Percentiles rank a stretch among this genome's conserved stretches.
These are phyloP conservation scores for Drosophila truncata DNA, from an alignment of 1,140 invertebrate genomes.

Conservation along the genomic window DNA sequence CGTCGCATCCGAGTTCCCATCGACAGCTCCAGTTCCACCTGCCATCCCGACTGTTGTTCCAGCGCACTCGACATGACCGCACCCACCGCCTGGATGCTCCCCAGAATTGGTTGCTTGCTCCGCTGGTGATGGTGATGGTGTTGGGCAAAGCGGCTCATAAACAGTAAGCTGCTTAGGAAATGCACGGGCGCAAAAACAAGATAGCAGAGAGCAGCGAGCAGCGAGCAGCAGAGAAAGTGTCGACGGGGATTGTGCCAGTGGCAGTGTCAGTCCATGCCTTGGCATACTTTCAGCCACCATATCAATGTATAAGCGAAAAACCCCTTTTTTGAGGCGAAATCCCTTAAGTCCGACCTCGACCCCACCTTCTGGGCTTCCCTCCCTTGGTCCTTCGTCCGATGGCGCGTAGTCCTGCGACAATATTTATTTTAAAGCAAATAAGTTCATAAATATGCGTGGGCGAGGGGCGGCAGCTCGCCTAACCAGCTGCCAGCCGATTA, in stretches of 20 bases:
- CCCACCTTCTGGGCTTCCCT: neutral
- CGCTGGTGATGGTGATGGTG: constrained; percentile 25
- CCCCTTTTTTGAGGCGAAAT: constrained; percentile 62
- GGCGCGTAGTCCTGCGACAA: constrained; percentile 36
- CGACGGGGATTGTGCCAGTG: neutral
- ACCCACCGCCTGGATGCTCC: constrained; percentile 11
- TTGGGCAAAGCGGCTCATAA: constrained; percentile 75
- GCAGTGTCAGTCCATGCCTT: constrained; percentile 38
- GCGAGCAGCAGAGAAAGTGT: constrained; percentile 5
- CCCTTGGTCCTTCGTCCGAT: neutral
- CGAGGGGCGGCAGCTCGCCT: constrained; percentile 13
- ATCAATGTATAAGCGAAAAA: constrained; percentile 70
- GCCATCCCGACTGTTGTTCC: constrained; percentile 55
- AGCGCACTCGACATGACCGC: constrained; percentile 30
- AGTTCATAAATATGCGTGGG: constrained; percentile 76
- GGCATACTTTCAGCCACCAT: constrained; percentile 72
- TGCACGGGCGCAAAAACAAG: constrained; percentile 57
- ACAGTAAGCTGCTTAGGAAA: constrained; percentile 78
- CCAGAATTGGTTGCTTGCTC: neutral
- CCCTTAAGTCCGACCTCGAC: constrained; percentile 52
- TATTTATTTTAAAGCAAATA: constrained; percentile 82
- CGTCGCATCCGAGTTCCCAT: neutral
- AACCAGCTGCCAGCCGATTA: constrained; percentile 52
- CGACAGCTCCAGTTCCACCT: constrained; percentile 15
- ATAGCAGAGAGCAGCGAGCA: constrained; percentile 4